Evolutionary conservation across 2,113 vertebrate genomes (phyloP).

Genomic region (Protomyctophum bolini): DNA sequence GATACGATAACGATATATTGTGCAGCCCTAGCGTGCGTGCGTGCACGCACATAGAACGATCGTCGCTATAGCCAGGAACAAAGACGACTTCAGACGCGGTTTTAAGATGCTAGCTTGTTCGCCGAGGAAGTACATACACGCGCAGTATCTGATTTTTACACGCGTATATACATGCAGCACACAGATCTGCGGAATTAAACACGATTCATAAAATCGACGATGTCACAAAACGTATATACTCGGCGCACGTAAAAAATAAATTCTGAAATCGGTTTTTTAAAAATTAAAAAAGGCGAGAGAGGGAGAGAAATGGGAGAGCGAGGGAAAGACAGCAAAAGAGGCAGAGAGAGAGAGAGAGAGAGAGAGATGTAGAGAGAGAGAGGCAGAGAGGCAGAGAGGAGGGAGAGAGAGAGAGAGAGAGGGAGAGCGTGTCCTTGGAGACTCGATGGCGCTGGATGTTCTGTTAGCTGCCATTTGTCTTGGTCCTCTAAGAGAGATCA

Average conservation of each 20-base stretch:
- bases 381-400: neutral
- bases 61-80: too few species aligned
- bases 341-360: neutral
- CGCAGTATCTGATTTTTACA: too few species aligned
- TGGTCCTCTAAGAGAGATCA: slow-evolving; percentile 94
- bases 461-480: slow-evolving; percentile 97
- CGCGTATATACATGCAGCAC: neutral
- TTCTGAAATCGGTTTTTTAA: neutral
- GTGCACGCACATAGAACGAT: too few species aligned
- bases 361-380: slow-evolving; percentile 15
- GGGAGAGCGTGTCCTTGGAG: slow-evolving; percentile 86
- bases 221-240: neutral
- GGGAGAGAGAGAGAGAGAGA: slow-evolving; percentile 5
- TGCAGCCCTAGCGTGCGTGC: too few species aligned
- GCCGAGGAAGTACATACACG: too few species aligned
- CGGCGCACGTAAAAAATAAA: neutral
- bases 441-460: slow-evolving; percentile 86
- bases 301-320: neutral
- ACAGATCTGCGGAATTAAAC: slow-evolving; percentile 21
- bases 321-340: too few species aligned
- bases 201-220: slow-evolving; percentile 10
- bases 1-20: too few species aligned
- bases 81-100: too few species aligned
- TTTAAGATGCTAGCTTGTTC: too few species aligned
- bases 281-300: too few species aligned